Base-by-base conservation (phyloP, 2,113 vertebrate species). In the Oreochromis aureus region DNA sequence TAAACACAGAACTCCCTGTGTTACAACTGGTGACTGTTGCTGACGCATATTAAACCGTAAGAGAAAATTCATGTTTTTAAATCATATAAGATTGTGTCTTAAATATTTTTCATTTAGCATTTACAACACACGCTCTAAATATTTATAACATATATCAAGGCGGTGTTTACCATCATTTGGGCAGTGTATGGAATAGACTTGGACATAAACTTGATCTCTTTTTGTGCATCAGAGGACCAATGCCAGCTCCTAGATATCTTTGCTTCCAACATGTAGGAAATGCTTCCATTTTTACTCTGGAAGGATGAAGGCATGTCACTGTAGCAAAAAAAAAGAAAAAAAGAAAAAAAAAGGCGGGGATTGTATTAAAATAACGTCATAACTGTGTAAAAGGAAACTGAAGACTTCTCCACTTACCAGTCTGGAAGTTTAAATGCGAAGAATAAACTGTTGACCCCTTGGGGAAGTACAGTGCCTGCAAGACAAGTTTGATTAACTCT, bases 391-490 rank as follows among this genome's bases (percentile, higher is more conserved):
- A 30, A 59, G 6, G 6, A 59, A 27, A 7, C 2, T 27, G 3
- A 15, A 27, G 13, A 30, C 10, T 5, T 16, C 7, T 24, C 12
- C 56, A 69, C 93, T 93, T 86, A 96, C 96, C 83, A 82, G 2
- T 87, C 7, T 51, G 96, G 96, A 39, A 96, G 88, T 83, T 89
- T 48, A 24, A 96, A 24, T 10, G 6, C 85, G 66, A 95, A 96
- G 2, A 94, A 86, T 55, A 89, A 95, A 13, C 58, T 13, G 86
- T 96, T 93, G n/a, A 4, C 56, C 34, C 96, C 95, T 41, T 85
- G 4, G 1, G 79, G n/a, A 59, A 96, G 88, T 6, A 85, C 86
- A 61, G 83, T 91, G 6, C 30, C 95, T 95, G 39, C n/a, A 87
- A 82, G 51, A 78, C 1, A 80, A 34, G 19, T 51, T 48, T 27